phyloP scores from a whole-genome alignment of 2,797 vertebrate genomes.

The Acanthopagrus latus region DNA sequence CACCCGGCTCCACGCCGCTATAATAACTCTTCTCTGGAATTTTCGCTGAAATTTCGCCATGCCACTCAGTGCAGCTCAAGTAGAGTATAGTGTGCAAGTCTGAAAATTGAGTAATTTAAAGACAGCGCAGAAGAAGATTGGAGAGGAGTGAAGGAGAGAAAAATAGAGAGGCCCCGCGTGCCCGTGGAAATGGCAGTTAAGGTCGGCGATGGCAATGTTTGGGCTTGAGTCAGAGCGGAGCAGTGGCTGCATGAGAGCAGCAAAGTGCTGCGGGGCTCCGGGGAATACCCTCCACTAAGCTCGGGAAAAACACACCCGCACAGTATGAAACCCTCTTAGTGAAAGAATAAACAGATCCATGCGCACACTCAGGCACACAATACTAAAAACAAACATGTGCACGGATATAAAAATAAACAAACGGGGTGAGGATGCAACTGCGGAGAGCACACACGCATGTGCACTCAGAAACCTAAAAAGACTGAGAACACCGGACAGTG shows the following conservation, averaged over 20 bases:
- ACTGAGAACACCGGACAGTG: neutral
- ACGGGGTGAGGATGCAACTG: constrained; percentile 15
- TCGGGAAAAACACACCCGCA: constrained; percentile 38
- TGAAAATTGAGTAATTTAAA: constrained; percentile 60
- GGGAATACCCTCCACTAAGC: constrained; percentile 74
- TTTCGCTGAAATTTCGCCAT: constrained; percentile 15
- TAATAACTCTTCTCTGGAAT: constrained; percentile 26
- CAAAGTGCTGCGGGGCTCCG: constrained; percentile 70
- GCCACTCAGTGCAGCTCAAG: constrained; percentile 33
- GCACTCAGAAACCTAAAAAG: neutral
- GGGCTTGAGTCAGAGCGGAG: constrained; percentile 64
- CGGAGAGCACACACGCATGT: constrained; percentile 20
- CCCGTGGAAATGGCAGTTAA: constrained; percentile 71
- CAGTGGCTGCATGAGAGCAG: constrained; percentile 62
- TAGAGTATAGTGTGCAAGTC: constrained; percentile 24
- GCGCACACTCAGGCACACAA: constrained; percentile 55
- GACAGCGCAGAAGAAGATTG: constrained; percentile 45
- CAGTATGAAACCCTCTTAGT: constrained; percentile 47
- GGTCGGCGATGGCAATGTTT: constrained; percentile 69
- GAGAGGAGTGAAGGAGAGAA: constrained; percentile 44
- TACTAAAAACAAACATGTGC: constrained; percentile 67
- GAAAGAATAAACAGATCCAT: constrained; percentile 60
- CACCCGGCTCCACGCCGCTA: neutral
- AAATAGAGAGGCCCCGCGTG: constrained; percentile 40
- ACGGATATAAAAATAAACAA: constrained; percentile 58